Evolutionary conservation across 1,140 invertebrate species (phyloP).

Genomic region (Achroia grisella): DNA sequence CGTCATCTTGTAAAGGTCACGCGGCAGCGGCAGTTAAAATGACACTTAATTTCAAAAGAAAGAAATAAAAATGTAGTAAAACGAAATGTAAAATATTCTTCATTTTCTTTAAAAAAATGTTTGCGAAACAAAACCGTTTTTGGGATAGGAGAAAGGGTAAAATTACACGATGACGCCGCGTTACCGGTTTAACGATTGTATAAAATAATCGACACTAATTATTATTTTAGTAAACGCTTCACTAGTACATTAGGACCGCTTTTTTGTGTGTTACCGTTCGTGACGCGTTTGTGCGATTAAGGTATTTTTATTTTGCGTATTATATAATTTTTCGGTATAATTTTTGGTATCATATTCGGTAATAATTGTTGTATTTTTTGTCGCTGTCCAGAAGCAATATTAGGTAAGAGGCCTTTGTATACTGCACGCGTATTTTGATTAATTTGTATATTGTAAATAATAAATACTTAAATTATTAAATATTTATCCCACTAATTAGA

Average conservation of each 20-base stretch:
- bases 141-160: constrained; percentile 56
- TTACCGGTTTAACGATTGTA: constrained; percentile 34
- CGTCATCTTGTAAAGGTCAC: too few species aligned
- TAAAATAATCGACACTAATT: constrained; percentile 46
- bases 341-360: constrained; percentile 17
- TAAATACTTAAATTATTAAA: constrained; percentile 1
- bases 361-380: background rate
- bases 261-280: constrained; percentile 45
- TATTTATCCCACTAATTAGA: background rate
- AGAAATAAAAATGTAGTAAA: too few species aligned
- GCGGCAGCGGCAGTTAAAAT: too few species aligned
- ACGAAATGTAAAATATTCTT: too few species aligned
- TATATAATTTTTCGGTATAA: constrained; percentile 18
- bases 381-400: constrained; percentile 48
- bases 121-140: constrained; percentile 44
- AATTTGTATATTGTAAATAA: constrained; percentile 10
- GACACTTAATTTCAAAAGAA: too few species aligned
- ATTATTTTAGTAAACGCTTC: constrained; percentile 30
- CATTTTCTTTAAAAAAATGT: constrained; percentile 28
- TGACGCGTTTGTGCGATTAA: constrained; percentile 22
- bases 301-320: constrained; percentile 45
- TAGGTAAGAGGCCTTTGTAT: constrained; percentile 33
- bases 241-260: constrained; percentile 32
- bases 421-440: constrained; percentile 16
- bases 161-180: constrained; percentile 45